Percentiles rank a stretch among this genome's conserved stretches.
These are phyloP conservation scores for Pteronura brasiliensis DNA, from an alignment of 2,113 vertebrate genomes.

Conservation along the genomic window DNA sequence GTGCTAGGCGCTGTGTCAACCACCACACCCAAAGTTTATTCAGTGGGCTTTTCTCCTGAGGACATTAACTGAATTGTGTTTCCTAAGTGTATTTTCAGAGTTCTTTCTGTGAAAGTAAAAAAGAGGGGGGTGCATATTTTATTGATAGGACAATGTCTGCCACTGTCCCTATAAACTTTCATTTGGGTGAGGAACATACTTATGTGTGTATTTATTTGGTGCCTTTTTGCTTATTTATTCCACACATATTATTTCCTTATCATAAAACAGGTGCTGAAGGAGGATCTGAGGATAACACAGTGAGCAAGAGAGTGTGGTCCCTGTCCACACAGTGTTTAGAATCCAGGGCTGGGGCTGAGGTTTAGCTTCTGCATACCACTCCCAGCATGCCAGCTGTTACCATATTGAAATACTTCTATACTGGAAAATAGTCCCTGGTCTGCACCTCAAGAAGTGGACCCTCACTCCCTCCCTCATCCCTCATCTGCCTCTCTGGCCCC, in stretches of 20 bases:
- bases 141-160: neutral
- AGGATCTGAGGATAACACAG: neutral
- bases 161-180: neutral
- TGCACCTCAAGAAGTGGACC: neutral
- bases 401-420: neutral
- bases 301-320: neutral
- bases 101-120: neutral
- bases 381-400: neutral
- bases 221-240: neutral
- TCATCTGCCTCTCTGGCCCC: neutral
- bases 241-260: neutral
- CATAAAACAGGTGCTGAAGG: neutral
- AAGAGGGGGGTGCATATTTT: neutral
- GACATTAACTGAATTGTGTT: neutral
- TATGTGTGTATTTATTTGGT: neutral
- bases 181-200: neutral
- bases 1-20: neutral
- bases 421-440: neutral
- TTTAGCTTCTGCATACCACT: neutral
- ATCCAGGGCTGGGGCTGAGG: neutral
- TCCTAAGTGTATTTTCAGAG: neutral
- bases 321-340: neutral
- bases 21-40: neutral
- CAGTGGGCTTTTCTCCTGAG: neutral
- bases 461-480: neutral